Percentiles rank a stretch among this genome's conserved stretches.
These are phyloP conservation scores for Danionella dracula DNA, from an alignment of 2,797 vertebrate species.

Conservation along the genomic window DNA sequence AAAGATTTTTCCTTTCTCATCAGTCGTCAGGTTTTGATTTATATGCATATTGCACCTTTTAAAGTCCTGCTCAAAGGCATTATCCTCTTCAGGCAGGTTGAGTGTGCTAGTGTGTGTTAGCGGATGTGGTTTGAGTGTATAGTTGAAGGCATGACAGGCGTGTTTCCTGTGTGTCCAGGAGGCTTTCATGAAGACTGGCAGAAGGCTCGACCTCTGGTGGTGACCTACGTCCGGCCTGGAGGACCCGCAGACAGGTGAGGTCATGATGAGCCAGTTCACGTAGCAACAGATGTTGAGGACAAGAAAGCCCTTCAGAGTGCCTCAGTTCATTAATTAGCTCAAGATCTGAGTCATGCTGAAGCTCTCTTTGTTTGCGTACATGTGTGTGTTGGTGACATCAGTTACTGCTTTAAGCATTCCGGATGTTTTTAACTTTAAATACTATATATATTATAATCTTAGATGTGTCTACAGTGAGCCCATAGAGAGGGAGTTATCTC, in stretches of 20 bases:
- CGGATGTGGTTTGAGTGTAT: too few species aligned
- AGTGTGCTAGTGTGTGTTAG: too few species aligned
- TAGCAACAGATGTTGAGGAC: not conserved
- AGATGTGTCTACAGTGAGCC: not conserved
- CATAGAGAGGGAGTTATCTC: not conserved
- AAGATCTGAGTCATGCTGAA: not conserved
- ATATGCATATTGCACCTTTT: too few species aligned
- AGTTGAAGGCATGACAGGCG: conserved; percentile 6
- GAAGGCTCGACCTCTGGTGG: conserved; percentile 85
- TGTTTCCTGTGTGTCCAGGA: conserved; percentile 63
- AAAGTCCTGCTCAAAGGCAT: too few species aligned
- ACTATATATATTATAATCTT: too few species aligned
- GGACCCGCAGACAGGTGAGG: conserved; percentile 93
- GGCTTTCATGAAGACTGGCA: conserved; percentile 95
- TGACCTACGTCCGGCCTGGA: conserved; percentile 85
- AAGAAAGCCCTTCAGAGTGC: not conserved
- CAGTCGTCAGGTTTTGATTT: too few species aligned
- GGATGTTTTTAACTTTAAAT: too few species aligned
- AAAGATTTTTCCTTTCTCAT: too few species aligned
- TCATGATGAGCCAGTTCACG: conserved; percentile 5
- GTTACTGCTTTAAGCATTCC: not conserved
- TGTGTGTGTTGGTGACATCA: not conserved
- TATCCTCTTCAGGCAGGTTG: too few species aligned
- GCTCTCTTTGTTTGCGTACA: not conserved
- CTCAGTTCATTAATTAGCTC: not conserved